Conservation (phyloP, 2,888 invertebrate genomes). For the Hoplodrina blanda region DNA sequence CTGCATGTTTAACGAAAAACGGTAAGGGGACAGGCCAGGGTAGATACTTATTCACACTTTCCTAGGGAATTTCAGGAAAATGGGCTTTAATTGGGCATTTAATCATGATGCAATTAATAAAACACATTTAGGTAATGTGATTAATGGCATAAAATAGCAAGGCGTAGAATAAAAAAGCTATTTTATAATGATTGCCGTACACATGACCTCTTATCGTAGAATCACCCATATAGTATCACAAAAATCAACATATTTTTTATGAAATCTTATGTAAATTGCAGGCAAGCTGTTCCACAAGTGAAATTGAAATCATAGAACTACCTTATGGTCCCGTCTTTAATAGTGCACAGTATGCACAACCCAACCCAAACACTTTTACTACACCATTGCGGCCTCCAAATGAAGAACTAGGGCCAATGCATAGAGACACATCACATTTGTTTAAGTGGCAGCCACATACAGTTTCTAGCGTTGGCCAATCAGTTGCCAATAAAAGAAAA, state of each 20-base stretch:
- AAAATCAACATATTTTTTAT: background rate
- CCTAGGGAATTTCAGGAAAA: too few species aligned
- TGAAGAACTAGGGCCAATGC: constrained; percentile 67
- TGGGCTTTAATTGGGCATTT: too few species aligned
- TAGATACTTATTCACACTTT: too few species aligned
- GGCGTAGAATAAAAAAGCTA: too few species aligned
- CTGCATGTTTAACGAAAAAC: too few species aligned
- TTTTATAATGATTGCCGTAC: too few species aligned
- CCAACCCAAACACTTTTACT: constrained; percentile 52
- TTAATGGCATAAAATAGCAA: too few species aligned
- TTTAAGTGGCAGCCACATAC: constrained; percentile 68
- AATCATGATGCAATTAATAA: too few species aligned
- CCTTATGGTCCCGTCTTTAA: constrained; percentile 64
- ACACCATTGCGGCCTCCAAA: constrained; percentile 66
- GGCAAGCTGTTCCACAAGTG: constrained; percentile 65
- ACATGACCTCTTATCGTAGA: too few species aligned
- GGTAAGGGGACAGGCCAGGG: too few species aligned
- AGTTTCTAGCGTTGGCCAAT: constrained; percentile 67
- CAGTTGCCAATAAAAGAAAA: constrained; percentile 75
- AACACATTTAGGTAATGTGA: too few species aligned
- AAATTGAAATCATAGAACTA: constrained; percentile 66
- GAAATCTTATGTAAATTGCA: constrained; percentile 55
- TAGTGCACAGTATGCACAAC: constrained; percentile 52
- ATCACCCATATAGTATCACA: too few species aligned
- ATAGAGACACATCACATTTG: constrained; percentile 59